Evolutionary conservation across 2,797 vertebrate genomes (phyloP).

Genomic region (Siniperca undulata): DNA sequence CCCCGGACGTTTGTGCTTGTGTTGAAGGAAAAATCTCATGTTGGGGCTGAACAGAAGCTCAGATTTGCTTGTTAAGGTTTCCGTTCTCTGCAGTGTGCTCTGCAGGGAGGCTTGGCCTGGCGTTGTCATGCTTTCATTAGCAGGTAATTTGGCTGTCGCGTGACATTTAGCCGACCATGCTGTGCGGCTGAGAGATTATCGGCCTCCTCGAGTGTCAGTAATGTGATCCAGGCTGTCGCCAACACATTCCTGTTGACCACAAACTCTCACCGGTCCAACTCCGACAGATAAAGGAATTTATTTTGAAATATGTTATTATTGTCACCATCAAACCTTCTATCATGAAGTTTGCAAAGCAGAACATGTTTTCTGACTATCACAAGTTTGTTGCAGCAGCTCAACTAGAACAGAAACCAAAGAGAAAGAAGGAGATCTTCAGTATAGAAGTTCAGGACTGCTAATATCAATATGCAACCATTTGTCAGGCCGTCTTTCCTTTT

Average conservation of each 20-base stretch:
- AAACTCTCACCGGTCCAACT: background rate
- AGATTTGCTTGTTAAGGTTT: background rate
- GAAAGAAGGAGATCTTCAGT: background rate
- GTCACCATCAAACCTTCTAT: background rate
- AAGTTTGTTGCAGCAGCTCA: constrained; percentile 12
- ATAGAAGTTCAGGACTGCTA: background rate
- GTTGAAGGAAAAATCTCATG: background rate
- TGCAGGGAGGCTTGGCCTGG: constrained; percentile 4
- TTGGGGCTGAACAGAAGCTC: constrained; percentile 1
- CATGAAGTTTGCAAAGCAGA: background rate
- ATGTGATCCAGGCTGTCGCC: constrained; percentile 56
- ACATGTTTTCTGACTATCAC: background rate
- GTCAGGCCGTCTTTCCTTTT: background rate
- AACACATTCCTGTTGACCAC: constrained; percentile 50
- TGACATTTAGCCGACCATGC: constrained; percentile 40
- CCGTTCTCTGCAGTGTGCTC: background rate
- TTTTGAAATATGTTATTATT: background rate
- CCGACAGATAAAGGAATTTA: background rate
- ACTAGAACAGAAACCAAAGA: background rate
- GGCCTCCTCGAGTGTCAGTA: constrained; percentile 65
- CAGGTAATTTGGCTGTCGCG: constrained; percentile 31
- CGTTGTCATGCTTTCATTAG: constrained; percentile 35
- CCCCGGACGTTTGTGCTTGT: background rate
- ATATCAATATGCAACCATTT: too few relatives aligned
- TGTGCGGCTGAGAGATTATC: constrained; percentile 46